A percentile compares a stretch with the other conserved stretches of the same genome.
phyloP scores from a whole-genome alignment of 2,113 vertebrate species.

The Anarrhichthys ocellatus region DNA sequence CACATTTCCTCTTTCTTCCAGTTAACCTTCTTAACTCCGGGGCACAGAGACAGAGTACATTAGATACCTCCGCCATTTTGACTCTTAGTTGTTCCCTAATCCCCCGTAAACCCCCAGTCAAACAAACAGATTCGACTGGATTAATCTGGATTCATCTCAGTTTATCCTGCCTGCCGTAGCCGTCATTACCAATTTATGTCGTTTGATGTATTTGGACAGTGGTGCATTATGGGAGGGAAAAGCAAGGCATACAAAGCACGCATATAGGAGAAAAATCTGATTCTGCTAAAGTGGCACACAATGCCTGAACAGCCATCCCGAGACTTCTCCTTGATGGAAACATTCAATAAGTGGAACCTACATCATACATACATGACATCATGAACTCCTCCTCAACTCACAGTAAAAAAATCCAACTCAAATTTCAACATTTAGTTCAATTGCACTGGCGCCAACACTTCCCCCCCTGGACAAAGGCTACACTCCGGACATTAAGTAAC shows the following conservation, averaged over 20 bases:
- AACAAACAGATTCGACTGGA: slow-evolving; percentile 63
- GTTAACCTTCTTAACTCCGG: slow-evolving; percentile 13
- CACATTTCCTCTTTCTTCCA: slow-evolving; percentile 18
- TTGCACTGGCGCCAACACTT: slow-evolving; percentile 70
- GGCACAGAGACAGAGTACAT: slow-evolving; percentile 24
- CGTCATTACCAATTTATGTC: slow-evolving; percentile 27
- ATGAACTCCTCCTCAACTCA: slow-evolving; percentile 31
- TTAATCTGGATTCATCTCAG: slow-evolving; percentile 61
- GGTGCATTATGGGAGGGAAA: slow-evolving; percentile 17
- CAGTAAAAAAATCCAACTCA: slow-evolving; percentile 27
- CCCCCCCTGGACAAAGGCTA: slow-evolving; percentile 57
- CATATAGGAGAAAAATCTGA: slow-evolving; percentile 28
- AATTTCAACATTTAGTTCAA: slow-evolving; percentile 64
- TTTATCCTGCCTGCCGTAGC: slow-evolving; percentile 25
- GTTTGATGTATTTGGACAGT: slow-evolving; percentile 21
- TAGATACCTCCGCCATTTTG: slow-evolving; percentile 44
- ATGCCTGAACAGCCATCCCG: slow-evolving; percentile 25
- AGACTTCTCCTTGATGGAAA: slow-evolving; percentile 61
- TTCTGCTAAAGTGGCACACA: slow-evolving; percentile 30
- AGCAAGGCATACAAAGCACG: slow-evolving; percentile 52
- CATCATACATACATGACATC: slow-evolving; percentile 45
- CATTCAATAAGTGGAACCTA: slow-evolving; percentile 68
- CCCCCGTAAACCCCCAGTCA: slow-evolving; percentile 48
- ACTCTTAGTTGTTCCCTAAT: slow-evolving; percentile 59
- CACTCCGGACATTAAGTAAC: slow-evolving; percentile 71